These are phyloP conservation scores for Heterochromis multidens DNA, from an alignment of 2,113 vertebrate species.

Conservation along the genomic window DNA sequence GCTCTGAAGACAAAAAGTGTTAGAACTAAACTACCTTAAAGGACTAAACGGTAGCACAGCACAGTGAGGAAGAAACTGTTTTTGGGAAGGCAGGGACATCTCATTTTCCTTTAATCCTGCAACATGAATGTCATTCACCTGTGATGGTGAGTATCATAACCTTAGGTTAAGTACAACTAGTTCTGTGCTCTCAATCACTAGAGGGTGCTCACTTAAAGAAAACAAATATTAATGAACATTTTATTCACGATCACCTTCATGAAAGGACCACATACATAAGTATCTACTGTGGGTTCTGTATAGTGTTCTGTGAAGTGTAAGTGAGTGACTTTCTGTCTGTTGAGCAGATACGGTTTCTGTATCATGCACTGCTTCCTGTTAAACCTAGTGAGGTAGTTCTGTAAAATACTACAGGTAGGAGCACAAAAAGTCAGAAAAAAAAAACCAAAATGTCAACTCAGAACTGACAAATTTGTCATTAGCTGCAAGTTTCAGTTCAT, in stretches of 20 bases:
- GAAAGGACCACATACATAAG: not conserved
- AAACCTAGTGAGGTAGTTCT: not conserved
- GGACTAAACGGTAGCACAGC: slow-evolving; percentile 19
- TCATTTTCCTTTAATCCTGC: not conserved
- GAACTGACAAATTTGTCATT: slow-evolving; percentile 19
- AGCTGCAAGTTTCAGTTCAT: slow-evolving; percentile 8
- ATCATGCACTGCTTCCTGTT: not conserved
- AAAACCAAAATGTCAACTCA: not conserved
- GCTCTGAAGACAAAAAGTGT: slow-evolving; percentile 35
- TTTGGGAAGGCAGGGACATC: not conserved
- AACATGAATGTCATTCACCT: not conserved
- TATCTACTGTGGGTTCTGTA: not conserved
- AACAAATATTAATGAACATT: not conserved
- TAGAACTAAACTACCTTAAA: slow-evolving; percentile 49
- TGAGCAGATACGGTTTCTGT: not conserved
- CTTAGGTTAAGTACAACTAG: too few species aligned
- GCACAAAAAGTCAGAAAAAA: not conserved
- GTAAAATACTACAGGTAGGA: not conserved
- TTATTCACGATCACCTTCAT: not conserved
- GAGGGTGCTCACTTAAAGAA: not conserved
- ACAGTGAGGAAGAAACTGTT: slow-evolving; percentile 7
- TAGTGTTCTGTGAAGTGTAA: not conserved
- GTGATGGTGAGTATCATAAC: not conserved
- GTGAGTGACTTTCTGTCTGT: not conserved
- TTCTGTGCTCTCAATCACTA: not conserved